These are phyloP conservation scores for Sula dactylatra DNA, from an alignment of 2,113 vertebrate genomes.

Conservation along the genomic window DNA sequence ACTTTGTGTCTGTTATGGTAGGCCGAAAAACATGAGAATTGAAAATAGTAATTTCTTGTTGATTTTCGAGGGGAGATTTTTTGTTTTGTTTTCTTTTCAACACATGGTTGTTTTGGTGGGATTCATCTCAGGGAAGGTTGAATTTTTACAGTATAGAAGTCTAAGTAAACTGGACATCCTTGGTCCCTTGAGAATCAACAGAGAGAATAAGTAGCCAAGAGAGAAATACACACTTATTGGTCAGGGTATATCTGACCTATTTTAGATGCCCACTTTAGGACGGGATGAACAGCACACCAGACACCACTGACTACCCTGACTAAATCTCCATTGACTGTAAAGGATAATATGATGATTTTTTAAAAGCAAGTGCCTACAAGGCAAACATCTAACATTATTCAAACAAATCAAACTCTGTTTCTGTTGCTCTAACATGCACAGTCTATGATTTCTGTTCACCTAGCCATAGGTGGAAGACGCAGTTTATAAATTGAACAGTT, in stretches of 20 bases:
- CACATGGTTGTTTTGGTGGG: not conserved
- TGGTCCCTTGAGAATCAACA: not conserved
- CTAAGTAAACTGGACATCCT: not conserved
- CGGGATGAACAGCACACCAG: not conserved
- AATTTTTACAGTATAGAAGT: not conserved
- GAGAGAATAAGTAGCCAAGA: not conserved
- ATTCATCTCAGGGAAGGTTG: not conserved
- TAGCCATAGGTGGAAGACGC: not conserved
- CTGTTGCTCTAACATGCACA: not conserved
- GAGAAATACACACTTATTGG: not conserved
- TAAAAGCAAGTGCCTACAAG: not conserved
- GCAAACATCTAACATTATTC: not conserved
- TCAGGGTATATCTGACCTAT: not conserved
- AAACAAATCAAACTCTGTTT: not conserved
- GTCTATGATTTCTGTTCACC: not conserved
- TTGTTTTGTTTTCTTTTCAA: not conserved
- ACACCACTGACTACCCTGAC: not conserved
- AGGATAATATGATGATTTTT: not conserved
- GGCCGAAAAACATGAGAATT: not conserved
- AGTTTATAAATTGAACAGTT: not conserved
- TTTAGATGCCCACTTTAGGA: not conserved
- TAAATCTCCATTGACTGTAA: not conserved
- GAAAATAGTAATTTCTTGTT: not conserved
- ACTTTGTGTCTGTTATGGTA: not conserved
- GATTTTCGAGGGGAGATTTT: accelerated